A percentile compares a stretch with the other conserved stretches of the same genome.
These are phyloP conservation scores for Syngnathus acus DNA, from an alignment of 2,797 vertebrate species.

Conservation along the genomic window DNA sequence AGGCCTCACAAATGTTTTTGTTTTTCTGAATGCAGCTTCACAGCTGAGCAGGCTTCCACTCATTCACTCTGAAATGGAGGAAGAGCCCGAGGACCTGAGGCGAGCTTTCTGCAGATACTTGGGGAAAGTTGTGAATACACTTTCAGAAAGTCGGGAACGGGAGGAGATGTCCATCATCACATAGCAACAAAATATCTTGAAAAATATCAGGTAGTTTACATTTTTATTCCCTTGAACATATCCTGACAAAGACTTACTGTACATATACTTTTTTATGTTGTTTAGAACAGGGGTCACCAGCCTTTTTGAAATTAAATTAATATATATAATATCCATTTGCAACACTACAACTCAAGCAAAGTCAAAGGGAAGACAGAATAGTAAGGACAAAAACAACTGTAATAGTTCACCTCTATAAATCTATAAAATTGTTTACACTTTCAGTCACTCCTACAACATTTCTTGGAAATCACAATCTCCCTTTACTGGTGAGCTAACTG, in stretches of 20 bases:
- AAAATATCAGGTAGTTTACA: background rate
- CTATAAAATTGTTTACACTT: no score
- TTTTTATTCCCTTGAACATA: background rate
- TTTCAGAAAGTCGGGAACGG: slow-evolving; percentile 86
- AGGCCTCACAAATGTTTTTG: slow-evolving; percentile 1
- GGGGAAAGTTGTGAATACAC: slow-evolving; percentile 71
- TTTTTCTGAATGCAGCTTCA: slow-evolving; percentile 62
- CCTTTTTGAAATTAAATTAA: no score
- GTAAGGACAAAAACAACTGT: no score
- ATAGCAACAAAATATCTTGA: slow-evolving; percentile 33
- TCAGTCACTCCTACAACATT: no score
- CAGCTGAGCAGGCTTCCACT: slow-evolving; percentile 78
- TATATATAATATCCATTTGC: background rate
- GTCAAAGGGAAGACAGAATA: no score
- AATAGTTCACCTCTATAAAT: no score
- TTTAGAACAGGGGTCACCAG: background rate
- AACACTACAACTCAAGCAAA: background rate
- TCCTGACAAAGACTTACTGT: background rate
- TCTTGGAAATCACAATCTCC: no score
- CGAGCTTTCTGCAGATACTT: slow-evolving; percentile 83
- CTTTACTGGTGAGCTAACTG: no score
- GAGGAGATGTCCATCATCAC: slow-evolving; percentile 95
- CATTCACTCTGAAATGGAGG: slow-evolving; percentile 88
- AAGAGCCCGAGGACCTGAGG: slow-evolving; percentile 85
- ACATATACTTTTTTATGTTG: background rate